Conservation (phyloP, 2,113 vertebrate species). For the Tringa solitaria region DNA sequence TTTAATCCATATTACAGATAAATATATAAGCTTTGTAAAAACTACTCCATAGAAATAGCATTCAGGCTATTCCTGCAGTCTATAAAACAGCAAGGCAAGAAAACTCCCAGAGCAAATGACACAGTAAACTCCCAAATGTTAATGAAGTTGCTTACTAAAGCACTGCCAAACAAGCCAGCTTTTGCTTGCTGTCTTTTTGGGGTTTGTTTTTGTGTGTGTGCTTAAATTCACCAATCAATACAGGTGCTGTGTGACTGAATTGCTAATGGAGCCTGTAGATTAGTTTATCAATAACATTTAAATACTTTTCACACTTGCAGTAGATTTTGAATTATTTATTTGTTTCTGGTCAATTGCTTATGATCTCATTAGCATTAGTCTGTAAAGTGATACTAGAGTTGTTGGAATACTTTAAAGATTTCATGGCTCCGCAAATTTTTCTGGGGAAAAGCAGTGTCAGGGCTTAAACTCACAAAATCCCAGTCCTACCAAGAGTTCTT, state of each 20-base stretch:
- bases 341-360: constrained; percentile 86
- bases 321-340: constrained; percentile 93
- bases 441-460: neutral
- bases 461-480: neutral
- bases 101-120: neutral
- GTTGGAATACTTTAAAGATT: constrained; percentile 61
- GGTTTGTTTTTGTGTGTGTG: constrained; percentile 24
- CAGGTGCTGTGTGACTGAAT: constrained; percentile 82
- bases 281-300: constrained; percentile 93
- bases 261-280: constrained; percentile 84
- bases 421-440: neutral
- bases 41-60: fast-evolving
- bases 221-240: constrained; percentile 75
- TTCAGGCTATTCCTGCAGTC: neutral
- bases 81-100: neutral
- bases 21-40: neutral
- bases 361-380: constrained; percentile 89
- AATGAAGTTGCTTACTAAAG: constrained; percentile 28
- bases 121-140: constrained; percentile 1
- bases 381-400: constrained; percentile 74
- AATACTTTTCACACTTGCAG: constrained; percentile 91
- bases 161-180: neutral
- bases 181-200: constrained; percentile 32
- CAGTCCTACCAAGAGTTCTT: neutral
- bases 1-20: neutral